A percentile compares a stretch with the other conserved stretches of the same genome.
phyloP scores from a whole-genome alignment of 2,888 invertebrate species.

The Hirtodrosophila alboralis region DNA sequence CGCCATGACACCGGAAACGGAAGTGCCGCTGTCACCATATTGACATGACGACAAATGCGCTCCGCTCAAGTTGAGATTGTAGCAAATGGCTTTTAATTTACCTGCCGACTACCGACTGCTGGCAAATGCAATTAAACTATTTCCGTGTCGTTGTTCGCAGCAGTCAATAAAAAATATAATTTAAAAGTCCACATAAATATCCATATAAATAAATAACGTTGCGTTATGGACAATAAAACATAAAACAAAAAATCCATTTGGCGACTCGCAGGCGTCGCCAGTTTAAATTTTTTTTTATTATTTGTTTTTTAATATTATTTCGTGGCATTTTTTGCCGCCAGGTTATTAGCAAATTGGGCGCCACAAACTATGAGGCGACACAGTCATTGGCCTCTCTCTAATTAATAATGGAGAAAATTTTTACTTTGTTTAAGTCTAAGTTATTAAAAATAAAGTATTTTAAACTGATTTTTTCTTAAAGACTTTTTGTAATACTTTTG shows the following conservation, averaged over 20 bases:
- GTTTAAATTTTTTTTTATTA: constrained; percentile 25
- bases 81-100: constrained; percentile 64
- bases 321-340: constrained; percentile 20
- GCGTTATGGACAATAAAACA: constrained; percentile 34
- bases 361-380: constrained; percentile 49
- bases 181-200: constrained; percentile 34
- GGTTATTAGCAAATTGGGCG: constrained; percentile 75
- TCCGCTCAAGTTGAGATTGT: constrained; percentile 70
- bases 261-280: constrained; percentile 65
- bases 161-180: constrained; percentile 53
- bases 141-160: constrained; percentile 64
- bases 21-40: constrained; percentile 75
- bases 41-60: constrained; percentile 73
- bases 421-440: too few species aligned
- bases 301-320: constrained; percentile 22
- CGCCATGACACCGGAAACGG: constrained; percentile 69
- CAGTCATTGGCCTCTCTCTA: constrained; percentile 8
- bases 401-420: constrained; percentile 16
- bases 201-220: constrained; percentile 71
- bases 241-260: constrained; percentile 17
- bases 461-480: too few species aligned
- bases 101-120: constrained; percentile 26
- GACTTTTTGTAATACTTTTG: too few species aligned
- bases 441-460: too few species aligned
- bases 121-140: constrained; percentile 75